Base-by-base conservation (phyloP, 2,113 vertebrate genomes). In the Corythoichthys intestinalis region DNA sequence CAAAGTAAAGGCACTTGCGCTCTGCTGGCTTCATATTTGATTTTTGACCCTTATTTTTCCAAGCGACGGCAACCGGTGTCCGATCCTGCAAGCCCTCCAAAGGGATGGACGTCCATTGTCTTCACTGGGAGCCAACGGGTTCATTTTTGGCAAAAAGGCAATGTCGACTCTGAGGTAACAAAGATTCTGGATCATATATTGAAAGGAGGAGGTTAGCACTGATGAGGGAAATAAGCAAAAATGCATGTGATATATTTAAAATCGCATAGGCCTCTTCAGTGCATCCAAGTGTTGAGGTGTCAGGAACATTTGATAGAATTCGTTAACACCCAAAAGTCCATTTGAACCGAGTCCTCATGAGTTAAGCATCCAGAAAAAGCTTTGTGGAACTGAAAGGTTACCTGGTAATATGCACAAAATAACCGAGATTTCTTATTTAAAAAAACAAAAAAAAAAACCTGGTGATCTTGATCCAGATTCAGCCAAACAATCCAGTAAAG, bases 1-100 rank as follows among this genome's bases (percentile, higher is more conserved):
- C 61, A 63, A 47, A 4, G 1, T 48, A 46, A 63, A 63, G 61
- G 61, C 61, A 63, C 61, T 47, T 63, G 8, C 6, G 39, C 60
- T 44, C 4, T 37, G 56, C 56, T 58, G 56, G 56, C 34, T 37
- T 58, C 56, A 58, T 34, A 14, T 37, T 38, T 37, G 2, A 56
- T 34, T 56, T 58, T 58, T 4, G 56, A 37, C 34, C 34, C 35
- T 37, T 12, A 58, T 37, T 58, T 58, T 34, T 15, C 12, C 4
- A 14, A 44, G 41, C 6, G 41, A 8, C 6, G 41, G 41, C 41
- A 44, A 44, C 41, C 6, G 41, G 41, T 44, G 41, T 44, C 6
- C 41, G 56, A 58, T 6, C 34, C 14, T 14, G 35, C 56, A 35
- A 37, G 35, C 13, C 4, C 35, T 58, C 14, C 41, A 41, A 41